Evolutionary conservation across 2,888 invertebrate genomes (phyloP), one percentile per base, ranked within the genome.

Genomic region (Unio pictorum): DNA sequence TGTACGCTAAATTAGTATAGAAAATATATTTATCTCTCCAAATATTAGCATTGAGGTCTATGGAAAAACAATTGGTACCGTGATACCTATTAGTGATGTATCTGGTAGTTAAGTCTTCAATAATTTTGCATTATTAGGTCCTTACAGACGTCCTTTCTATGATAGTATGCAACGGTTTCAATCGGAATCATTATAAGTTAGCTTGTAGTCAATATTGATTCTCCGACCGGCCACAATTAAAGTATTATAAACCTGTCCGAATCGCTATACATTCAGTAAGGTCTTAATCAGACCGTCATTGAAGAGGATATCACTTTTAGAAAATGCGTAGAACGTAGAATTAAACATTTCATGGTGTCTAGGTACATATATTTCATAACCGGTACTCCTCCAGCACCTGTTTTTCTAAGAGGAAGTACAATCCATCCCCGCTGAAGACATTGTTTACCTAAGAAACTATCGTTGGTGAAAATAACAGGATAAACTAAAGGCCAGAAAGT

Each of bases 351-450:
- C 30, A 59, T 58, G 7, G 28, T 66, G 17, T 45, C 54, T 4
- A 58, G 8, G 56, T 63, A 70, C 69, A 70, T 70, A n/a, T 62
- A 57, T 57, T 66, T 70, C 30, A 70, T 30, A 58, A 70, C 66
- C 18, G 69, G 69, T 55, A 59, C 61, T 2, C 20, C 28, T 11
- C 45, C 61, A 18, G 62, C 60, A 34, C 63, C 63, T 18, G 56
- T 58, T 18, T 18, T 58, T 23, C 34, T 23, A 17, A 67, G 28
- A 5, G 67, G 67, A 18, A 65, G 55, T 7, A 66, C 61, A 1
- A 45, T 56, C 69, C 69, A 70, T 1, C 58, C 66, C 15, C 58
- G 26, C 23, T 34, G 23, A 23, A 23, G 56, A 23, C 26, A 62
- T 34, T 62, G 30, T 55, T 11, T 23, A 17, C 15, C 58, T 17